phyloP scores from a whole-genome alignment of 2,797 vertebrate species.

The Australoheros facetus region DNA sequence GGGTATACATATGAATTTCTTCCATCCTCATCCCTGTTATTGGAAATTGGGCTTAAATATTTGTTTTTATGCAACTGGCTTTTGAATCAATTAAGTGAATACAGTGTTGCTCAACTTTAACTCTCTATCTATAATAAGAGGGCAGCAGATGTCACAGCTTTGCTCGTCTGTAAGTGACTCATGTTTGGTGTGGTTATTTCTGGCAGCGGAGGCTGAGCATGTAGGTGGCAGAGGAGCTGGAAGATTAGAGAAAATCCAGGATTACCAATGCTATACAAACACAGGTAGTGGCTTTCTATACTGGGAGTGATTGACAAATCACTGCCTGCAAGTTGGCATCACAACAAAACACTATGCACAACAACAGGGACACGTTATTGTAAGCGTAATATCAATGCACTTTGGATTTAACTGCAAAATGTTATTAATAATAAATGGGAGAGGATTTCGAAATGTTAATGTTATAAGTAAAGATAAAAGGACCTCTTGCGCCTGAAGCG shows the following conservation, averaged over 20 bases:
- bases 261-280: slow-evolving; percentile 57
- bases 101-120: neutral
- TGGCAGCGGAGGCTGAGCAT: neutral
- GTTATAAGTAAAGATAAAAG: neutral
- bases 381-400: neutral
- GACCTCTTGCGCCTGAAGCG: neutral
- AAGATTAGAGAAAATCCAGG: slow-evolving; percentile 74
- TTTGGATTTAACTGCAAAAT: neutral
- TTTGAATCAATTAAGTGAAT: neutral
- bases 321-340: slow-evolving; percentile 14
- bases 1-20: neutral
- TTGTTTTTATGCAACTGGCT: neutral
- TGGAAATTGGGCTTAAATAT: neutral
- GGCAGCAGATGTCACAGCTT: too few relatives aligned
- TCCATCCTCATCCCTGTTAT: neutral
- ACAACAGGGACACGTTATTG: accelerated
- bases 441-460: neutral
- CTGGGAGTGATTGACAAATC: slow-evolving; percentile 17
- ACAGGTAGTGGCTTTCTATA: slow-evolving; percentile 45
- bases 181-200: neutral
- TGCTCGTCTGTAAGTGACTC: neutral
- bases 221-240: slow-evolving; percentile 19
- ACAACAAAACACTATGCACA: slow-evolving; percentile 17
- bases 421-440: neutral
- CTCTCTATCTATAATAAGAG: neutral